Conservation (phyloP, 2,888 invertebrate genomes). For the Protula sp. region DNA sequence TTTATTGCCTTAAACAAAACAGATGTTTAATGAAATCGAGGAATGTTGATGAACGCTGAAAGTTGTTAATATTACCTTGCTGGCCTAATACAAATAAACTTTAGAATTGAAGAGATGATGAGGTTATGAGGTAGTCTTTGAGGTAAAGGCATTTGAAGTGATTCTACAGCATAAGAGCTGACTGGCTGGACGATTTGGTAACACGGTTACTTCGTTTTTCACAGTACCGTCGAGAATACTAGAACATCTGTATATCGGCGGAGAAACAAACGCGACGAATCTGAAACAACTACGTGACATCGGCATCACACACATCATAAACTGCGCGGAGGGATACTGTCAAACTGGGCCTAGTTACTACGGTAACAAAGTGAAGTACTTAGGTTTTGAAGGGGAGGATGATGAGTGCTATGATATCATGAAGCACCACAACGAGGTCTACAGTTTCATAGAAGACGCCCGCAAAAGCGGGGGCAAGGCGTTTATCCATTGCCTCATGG, state of each 20-base stretch:
- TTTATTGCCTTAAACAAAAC: not conserved
- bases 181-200: no score
- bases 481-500: constrained; percentile 29
- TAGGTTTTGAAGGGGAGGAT: constrained; percentile 27
- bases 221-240: constrained; percentile 8
- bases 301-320: constrained; percentile 27
- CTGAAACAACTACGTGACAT: constrained; percentile 11
- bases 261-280: constrained; percentile 20
- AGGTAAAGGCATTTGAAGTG: no score
- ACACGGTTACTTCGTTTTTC: not conserved
- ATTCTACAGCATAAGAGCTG: no score
- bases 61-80: no score
- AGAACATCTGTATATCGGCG: constrained; percentile 23
- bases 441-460: constrained; percentile 26
- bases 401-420: constrained; percentile 24
- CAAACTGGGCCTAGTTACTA: constrained; percentile 21
- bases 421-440: constrained; percentile 25
- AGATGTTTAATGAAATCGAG: not conserved
- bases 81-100: no score
- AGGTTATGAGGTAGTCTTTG: no score
- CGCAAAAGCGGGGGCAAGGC: constrained; percentile 21
- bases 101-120: no score
- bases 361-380: constrained; percentile 16
- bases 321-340: constrained; percentile 23
- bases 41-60: not conserved